Base-by-base conservation (phyloP, 2,113 vertebrate genomes). In the Propithecus coquereli region DNA sequence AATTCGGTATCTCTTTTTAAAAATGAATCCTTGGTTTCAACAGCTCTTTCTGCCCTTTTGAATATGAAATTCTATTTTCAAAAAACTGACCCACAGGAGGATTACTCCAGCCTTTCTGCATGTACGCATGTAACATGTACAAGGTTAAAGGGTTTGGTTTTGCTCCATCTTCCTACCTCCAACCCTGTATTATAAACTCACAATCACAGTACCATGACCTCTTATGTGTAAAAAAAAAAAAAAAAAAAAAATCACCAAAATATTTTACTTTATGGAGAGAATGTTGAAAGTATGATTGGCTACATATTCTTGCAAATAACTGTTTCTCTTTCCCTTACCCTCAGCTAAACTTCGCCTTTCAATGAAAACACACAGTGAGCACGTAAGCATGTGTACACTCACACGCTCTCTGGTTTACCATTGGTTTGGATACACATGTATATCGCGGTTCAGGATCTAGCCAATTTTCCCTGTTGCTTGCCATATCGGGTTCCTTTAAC, bases 61-160 rank as follows among this genome's bases (percentile, higher is more conserved):
- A 90, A 94, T 25, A 4, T 90, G 86, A 96, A 87, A 79, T 88
- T 94, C 54, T 88, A 47, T 43, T 91, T 97, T 57, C 54, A 32
- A 81, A 94, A 85, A 86, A 74, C 18, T 68, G 68, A 70, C 27
- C 18, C 14, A 37, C 37, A 5, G 25, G 43, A 74, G 61, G 90
- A 96, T 13, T 11, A 61, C 30, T 68, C 40, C 30, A 76, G 63
- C 8, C 47, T 50, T 63, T 80, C 43, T 17, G 7, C 12, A 40
- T 1, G 25, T 12, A 27, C 59, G 22, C 6, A 34, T 2, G 9
- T 27, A 34, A 65, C 77, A 23, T 32, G 57, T 14, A 23, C 74
- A 91, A 27, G 16, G 50, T 66, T 57, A 37, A 43, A 63, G 61
- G 43, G 30, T 23, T 32, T 14, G 11, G 40, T 59, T 89, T 94